Evolutionary conservation across 2,113 vertebrate genomes (phyloP).

Genomic region (Poecile atricapillus): DNA sequence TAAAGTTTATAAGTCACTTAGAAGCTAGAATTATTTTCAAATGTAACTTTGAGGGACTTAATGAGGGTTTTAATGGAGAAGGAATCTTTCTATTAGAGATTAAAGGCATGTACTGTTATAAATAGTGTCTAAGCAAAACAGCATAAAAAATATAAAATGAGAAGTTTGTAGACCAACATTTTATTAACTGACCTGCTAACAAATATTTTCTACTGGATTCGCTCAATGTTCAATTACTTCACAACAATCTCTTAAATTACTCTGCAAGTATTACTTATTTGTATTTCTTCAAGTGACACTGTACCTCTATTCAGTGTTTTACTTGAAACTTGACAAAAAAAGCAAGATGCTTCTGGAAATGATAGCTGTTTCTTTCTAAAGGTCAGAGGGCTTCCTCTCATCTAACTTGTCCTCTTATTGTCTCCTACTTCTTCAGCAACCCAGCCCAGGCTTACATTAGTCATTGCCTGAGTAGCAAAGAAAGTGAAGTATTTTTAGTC

Average conservation of each 20-base stretch:
- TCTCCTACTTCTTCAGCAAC: not conserved
- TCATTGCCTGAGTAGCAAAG: not conserved
- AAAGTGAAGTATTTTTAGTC: not conserved
- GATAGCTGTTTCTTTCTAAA: not conserved
- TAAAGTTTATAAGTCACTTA: not conserved
- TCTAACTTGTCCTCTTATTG: not conserved
- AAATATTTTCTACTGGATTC: not conserved
- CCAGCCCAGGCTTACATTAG: not conserved
- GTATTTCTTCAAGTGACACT: not conserved
- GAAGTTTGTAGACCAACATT: not conserved
- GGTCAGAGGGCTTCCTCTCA: not conserved
- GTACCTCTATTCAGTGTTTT: not conserved
- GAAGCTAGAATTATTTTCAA: not conserved
- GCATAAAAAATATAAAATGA: not conserved
- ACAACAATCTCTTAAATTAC: not conserved
- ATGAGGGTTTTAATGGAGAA: not conserved
- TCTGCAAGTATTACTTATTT: not conserved
- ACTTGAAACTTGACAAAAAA: not conserved
- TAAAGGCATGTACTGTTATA: not conserved
- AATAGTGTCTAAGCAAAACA: not conserved
- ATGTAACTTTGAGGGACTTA: not conserved
- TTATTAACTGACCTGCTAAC: not conserved
- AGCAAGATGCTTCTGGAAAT: not conserved
- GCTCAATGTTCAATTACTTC: not conserved
- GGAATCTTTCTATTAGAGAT: not conserved